phyloP scores from a whole-genome alignment of 2,888 invertebrate species.

The Agrilus mali region DNA sequence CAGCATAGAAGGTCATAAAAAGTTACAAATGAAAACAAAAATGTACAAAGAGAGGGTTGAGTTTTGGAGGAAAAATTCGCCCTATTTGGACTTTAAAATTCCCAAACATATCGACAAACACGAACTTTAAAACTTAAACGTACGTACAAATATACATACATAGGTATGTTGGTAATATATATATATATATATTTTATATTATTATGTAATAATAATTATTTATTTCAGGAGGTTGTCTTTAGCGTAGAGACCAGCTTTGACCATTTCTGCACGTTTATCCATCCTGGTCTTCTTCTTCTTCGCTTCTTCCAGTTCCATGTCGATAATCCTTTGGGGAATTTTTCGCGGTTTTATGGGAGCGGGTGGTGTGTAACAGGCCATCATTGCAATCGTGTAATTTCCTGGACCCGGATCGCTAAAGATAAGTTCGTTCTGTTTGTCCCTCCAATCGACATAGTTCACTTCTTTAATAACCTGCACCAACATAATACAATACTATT shows the following conservation, averaged over 20 bases:
- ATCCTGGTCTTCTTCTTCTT: constrained; percentile 8
- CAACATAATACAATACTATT: neutral
- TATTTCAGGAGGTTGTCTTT: no score
- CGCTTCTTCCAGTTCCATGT: constrained; percentile 2
- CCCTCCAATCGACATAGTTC: constrained; percentile 33
- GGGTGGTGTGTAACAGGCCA: constrained; percentile 25
- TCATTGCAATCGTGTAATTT: constrained; percentile 35
- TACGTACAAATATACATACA: no score
- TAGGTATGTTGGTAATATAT: no score
- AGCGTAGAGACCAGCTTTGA: no score
- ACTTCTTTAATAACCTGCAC: constrained; percentile 27
- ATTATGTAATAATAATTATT: no score
- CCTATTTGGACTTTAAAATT: no score
- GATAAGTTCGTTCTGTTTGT: constrained; percentile 29
- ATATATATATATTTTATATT: no score
- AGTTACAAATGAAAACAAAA: constrained; percentile 39
- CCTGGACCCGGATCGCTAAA: constrained; percentile 39
- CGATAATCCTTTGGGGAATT: constrained; percentile 3
- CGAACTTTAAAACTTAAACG: no score
- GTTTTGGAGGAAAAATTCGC: constrained; percentile 42
- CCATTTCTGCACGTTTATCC: constrained; percentile 7
- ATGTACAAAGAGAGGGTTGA: constrained; percentile 44
- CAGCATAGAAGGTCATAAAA: constrained; percentile 34
- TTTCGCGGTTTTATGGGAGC: constrained; percentile 11
- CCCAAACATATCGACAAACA: no score